Base-by-base conservation (phyloP, 2,113 vertebrate genomes). In the Sturnus vulgaris region DNA sequence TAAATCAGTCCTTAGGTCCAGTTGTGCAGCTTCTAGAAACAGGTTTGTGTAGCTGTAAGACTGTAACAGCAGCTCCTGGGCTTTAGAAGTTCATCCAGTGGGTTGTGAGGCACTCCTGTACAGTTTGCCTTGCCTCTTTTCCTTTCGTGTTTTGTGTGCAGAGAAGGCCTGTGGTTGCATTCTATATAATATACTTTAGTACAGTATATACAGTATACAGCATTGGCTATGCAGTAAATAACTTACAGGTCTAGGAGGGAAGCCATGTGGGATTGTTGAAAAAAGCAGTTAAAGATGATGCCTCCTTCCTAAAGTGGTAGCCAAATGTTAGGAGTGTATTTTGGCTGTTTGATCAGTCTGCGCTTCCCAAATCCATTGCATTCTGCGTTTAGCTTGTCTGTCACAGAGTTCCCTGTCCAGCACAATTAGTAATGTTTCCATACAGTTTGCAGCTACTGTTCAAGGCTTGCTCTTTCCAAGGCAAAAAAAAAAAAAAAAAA, bases 121-220 rank as follows among this genome's bases (percentile, higher is more conserved):
- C 12, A 6, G 21, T 66, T 82, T 68, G 37, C 28, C 40, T 78
- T 52, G 19, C 22, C 53, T 69, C 10, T 66, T 81, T 56, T 40
- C 33, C 33, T 72, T 61, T 52, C 35, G 25, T 1, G 0, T 46
- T 81, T 40, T 66, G 4, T 40, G 6, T 83, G 64, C 25, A 55
- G 31, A 59, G 46, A 37, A 81, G 25, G 11, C 17, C 50, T 49
- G 1, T 57, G 70, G 21, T 50, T 86, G 42, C 14, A 8, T 81
- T 73, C 39, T 68, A 1, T 47, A 8, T 33, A 18, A 33, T 39
- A 14, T 7, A 19, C 8, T 52, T 1, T 11, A 21, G 44, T 50
- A 21, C 12, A 31, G 4, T 21, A 17, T 17, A 35, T 50, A 25
- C 12, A 30, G 5, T 35, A 25, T 52, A 44, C 0, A 0, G 59